These are phyloP conservation scores for Pelecanus crispus DNA, from an alignment of 2,113 vertebrate species.

Conservation along the genomic window DNA sequence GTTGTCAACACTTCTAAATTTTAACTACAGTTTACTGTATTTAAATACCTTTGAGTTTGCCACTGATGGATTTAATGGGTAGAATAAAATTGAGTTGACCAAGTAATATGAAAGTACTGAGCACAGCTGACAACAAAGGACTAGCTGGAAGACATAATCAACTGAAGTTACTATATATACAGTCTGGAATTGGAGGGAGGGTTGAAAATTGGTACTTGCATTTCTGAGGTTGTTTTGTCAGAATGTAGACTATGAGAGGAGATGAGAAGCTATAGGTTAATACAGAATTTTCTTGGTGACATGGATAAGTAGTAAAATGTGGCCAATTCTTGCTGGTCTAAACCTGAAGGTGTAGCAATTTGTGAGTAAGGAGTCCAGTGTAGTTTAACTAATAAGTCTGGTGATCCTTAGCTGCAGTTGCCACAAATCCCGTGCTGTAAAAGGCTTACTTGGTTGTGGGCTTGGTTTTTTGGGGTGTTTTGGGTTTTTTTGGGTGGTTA, in stretches of 20 bases:
- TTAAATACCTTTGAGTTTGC: neutral
- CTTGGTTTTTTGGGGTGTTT: too few species aligned
- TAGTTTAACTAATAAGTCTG: neutral
- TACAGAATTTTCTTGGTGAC: neutral
- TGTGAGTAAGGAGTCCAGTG: neutral
- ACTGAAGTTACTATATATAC: neutral
- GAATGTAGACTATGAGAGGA: neutral
- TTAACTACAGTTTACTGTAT: neutral
- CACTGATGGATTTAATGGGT: neutral
- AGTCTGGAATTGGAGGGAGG: neutral
- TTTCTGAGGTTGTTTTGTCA: neutral
- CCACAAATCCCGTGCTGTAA: neutral
- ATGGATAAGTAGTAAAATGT: neutral
- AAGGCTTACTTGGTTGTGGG: neutral
- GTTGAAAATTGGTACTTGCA: neutral
- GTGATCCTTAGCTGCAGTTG: neutral
- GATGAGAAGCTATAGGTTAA: neutral
- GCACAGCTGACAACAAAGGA: neutral
- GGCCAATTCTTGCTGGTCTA: neutral
- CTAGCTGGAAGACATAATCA: neutral
- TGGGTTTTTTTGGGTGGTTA: neutral
- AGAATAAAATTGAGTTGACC: neutral
- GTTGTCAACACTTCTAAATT: neutral
- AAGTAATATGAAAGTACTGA: neutral
- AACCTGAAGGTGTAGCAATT: neutral